Base-by-base conservation (phyloP, 2,113 vertebrate species). In the Scartelaos histophorus region DNA sequence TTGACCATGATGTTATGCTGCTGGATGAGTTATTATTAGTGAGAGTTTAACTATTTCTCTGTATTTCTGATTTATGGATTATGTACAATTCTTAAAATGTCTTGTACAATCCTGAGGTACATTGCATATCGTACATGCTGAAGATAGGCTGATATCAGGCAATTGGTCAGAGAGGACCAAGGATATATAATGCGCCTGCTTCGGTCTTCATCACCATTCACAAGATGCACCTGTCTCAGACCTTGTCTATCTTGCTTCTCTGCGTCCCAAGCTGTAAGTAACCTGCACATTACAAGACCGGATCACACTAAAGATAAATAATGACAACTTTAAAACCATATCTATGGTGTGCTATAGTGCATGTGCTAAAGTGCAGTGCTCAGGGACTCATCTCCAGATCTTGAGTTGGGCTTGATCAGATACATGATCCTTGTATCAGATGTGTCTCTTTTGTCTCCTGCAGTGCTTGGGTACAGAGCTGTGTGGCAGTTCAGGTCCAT, bases 401-500 rank as follows among this genome's bases (percentile, higher is more conserved):
- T 43, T 43, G 38, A 43, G 7, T 9, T 43, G 10, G 38, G 38
- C 7, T 43, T 43, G 38, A 9, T 43, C 38, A 43, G 10, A 1
- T 43, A 10, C 38, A 43, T 43, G 7, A 43, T 10, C 38, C 38
- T 47, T 24, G 3, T n/a, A 4, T 60, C 22, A 25, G 11, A 12
- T 60, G 22, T 60, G 13, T 24, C 15, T 13, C 15, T 29, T 1
- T 35, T 64, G 13, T 54, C 25, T 34, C 43, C 17, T 46, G 0
- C 6, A 75, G 77, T 67, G 61, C 49, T 78, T 53, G 69, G 60
- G 61, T 53, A 78, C 15, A 53, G 80, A 38, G 90, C 93, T 0
- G 0, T 95, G 34, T 94, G 92, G 94, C 82, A 92, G 76, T 86
- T 97, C 21, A 84, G 91, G 13, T 13, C 0, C 0, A 85, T 96